Percentiles rank a stretch among this genome's conserved stretches.
Evolutionary conservation across 1,140 invertebrate genomes (phyloP).

Genomic region (Bombus cullumanus): DNA sequence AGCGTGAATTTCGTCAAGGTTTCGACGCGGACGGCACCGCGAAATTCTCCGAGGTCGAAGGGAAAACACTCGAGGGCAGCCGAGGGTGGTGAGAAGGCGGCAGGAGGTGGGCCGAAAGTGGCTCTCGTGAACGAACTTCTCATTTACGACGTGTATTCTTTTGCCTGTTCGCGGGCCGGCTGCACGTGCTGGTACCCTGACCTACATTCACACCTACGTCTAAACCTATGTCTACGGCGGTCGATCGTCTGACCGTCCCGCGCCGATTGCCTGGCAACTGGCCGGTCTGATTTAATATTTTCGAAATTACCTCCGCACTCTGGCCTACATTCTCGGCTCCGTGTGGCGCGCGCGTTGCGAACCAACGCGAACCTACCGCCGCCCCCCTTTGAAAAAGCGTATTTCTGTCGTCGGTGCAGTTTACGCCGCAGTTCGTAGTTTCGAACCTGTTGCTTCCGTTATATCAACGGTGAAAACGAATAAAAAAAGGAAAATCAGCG

Average conservation of each 20-base stretch:
- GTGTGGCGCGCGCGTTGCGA: not conserved
- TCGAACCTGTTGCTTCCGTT: slow-evolving; percentile 63
- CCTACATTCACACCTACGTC: slow-evolving; percentile 74
- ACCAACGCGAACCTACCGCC: not conserved
- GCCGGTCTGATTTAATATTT: slow-evolving; percentile 65
- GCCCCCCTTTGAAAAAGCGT: slow-evolving; percentile 1
- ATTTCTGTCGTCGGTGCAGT: not conserved
- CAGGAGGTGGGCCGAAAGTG: not conserved
- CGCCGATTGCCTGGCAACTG: slow-evolving; percentile 63
- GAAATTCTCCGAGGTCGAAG: slow-evolving; percentile 24
- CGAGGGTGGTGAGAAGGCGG: not conserved
- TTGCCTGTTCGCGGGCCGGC: slow-evolving; percentile 6
- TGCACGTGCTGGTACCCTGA: slow-evolving; percentile 74
- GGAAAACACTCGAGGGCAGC: slow-evolving; percentile 4
- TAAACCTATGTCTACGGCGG: slow-evolving; percentile 65
- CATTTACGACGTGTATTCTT: slow-evolving; percentile 45
- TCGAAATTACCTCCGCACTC: slow-evolving; percentile 55
- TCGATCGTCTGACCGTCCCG: slow-evolving; percentile 64
- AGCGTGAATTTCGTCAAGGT: slow-evolving; percentile 10
- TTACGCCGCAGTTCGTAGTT: not conserved
- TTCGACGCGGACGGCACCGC: not conserved
- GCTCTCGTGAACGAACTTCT: slow-evolving; percentile 8
- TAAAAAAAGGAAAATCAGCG: not conserved
- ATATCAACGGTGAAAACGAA: not conserved
- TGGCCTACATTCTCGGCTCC: slow-evolving; percentile 49